These are phyloP conservation scores for Adelognathus sp. DNA, from an alignment of 2,888 invertebrate genomes.

Conservation along the genomic window DNA sequence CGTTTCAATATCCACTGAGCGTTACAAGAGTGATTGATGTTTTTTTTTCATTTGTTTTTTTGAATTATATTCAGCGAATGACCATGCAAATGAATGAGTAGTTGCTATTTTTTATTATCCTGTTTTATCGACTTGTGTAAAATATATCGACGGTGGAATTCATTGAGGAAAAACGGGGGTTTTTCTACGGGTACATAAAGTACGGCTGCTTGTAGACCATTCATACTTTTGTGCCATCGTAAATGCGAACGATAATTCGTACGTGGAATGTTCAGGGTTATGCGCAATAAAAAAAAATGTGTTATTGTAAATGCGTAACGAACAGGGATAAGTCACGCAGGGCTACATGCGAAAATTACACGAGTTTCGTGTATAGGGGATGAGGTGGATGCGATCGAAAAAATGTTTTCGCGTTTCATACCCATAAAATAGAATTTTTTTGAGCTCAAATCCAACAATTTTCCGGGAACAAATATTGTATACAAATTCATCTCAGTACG, in stretches of 20 bases:
- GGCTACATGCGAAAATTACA: constrained; percentile 37
- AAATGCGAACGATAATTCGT: neutral
- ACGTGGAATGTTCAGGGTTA: neutral
- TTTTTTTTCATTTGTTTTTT: neutral
- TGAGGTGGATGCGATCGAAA: neutral
- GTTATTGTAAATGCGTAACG: constrained; percentile 18
- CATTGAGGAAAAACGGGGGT: neutral
- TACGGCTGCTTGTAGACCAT: neutral
- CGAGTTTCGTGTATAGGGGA: neutral
- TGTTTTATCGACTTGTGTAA: neutral
- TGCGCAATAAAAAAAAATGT: neutral
- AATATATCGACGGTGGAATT: neutral
- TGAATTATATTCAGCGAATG: neutral
- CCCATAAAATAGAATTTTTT: neutral
- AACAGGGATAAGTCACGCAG: constrained; percentile 20
- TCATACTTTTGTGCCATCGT: neutral
- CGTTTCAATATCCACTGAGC: neutral
- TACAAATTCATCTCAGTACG: too few relatives aligned
- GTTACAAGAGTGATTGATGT: neutral
- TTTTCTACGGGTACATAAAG: neutral
- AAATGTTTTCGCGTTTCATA: neutral
- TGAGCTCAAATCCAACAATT: too few relatives aligned
- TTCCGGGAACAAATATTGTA: too few relatives aligned
- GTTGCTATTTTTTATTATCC: neutral
- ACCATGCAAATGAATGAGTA: neutral